These are phyloP conservation scores for Micrasema longulum DNA, from an alignment of 1,140 invertebrate species.

Conservation along the genomic window DNA sequence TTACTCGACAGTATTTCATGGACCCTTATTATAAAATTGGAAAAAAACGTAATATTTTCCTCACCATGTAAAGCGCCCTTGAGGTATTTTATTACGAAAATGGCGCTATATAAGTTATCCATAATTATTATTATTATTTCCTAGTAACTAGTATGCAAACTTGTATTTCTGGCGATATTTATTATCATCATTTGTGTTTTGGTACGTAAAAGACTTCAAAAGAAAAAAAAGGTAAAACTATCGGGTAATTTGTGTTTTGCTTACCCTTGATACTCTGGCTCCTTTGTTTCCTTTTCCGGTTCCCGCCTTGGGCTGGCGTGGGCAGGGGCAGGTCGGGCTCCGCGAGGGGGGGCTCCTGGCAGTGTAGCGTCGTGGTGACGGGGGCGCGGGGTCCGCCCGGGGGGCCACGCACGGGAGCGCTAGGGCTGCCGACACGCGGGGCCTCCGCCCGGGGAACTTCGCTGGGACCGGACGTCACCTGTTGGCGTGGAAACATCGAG, in stretches of 20 bases:
- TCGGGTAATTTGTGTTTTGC: background rate
- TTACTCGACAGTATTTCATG: too few relatives aligned
- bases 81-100: too few relatives aligned
- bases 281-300: slow-evolving; percentile 45
- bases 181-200: too few relatives aligned
- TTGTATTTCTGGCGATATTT: too few relatives aligned
- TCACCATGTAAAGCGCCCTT: too few relatives aligned
- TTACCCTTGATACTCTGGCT: slow-evolving; percentile 48
- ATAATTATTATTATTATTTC: too few relatives aligned
- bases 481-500: too few relatives aligned
- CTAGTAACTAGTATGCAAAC: too few relatives aligned
- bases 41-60: too few relatives aligned
- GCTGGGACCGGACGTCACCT: slow-evolving; percentile 62
- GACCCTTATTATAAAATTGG: too few relatives aligned
- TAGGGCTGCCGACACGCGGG: slow-evolving; percentile 38
- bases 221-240: background rate
- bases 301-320: background rate
- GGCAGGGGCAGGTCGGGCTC: background rate
- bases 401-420: slow-evolving; percentile 35
- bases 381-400: background rate
- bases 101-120: too few relatives aligned
- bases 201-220: background rate
- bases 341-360: slow-evolving; percentile 28
- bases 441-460: slow-evolving; percentile 62
- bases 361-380: slow-evolving; percentile 49